Conservation (phyloP, 1,140 invertebrate species). For the Drosophila nebulosa region DNA sequence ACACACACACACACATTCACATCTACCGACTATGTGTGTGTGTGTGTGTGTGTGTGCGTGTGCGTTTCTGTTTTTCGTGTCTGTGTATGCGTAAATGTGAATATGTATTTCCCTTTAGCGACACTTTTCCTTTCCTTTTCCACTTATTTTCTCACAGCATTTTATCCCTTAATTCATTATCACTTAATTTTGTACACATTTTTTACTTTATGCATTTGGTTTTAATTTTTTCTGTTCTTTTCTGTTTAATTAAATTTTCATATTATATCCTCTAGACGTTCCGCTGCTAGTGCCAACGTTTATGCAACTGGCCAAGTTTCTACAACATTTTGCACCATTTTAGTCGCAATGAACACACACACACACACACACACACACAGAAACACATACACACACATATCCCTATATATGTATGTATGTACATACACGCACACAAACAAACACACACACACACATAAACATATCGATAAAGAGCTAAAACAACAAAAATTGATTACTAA, state of each 20-base stretch:
- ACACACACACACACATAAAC: constrained; percentile 4
- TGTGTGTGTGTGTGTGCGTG: not conserved
- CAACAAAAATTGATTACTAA: constrained; percentile 58
- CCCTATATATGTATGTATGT: not conserved
- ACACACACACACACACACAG: constrained; percentile 5
- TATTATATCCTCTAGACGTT: constrained; percentile 27
- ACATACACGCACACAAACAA: not conserved
- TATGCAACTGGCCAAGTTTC: constrained; percentile 48
- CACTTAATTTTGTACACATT: not conserved
- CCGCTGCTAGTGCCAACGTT: constrained; percentile 43
- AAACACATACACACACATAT: not conserved
- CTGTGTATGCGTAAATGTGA: not conserved
- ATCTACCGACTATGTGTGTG: not conserved
- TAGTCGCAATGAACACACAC: constrained; percentile 12
- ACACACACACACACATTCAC: not conserved
- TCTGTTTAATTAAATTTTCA: constrained; percentile 21
- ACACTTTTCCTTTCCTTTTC: not conserved
- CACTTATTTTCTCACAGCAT: not conserved
- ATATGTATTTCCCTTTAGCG: not conserved
- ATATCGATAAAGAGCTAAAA: constrained; percentile 38
- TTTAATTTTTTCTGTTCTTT: not conserved
- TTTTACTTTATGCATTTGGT: not conserved
- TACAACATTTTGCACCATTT: constrained; percentile 44
- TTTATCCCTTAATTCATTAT: not conserved
- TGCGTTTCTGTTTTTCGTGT: too few relatives aligned